Base-by-base conservation (phyloP, 2,113 vertebrate genomes). In the Taxidea taxus region DNA sequence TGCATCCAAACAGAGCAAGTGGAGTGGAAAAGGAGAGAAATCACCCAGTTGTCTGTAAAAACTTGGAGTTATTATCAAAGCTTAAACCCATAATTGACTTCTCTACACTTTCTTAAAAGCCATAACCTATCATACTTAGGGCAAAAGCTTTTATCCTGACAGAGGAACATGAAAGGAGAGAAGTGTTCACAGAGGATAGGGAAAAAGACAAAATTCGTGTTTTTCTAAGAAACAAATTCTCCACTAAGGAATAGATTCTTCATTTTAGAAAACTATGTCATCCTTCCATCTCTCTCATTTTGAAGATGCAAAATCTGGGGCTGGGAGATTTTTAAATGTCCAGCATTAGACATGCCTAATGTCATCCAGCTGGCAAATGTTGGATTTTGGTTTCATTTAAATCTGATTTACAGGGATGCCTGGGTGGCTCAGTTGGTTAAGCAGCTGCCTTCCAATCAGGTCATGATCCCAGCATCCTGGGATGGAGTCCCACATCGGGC, bases 1-100 rank as follows among this genome's bases (percentile, higher is more conserved):
- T 96, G 62, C 87, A 60, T 96, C 95, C n/a, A 96, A 92, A 96
- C 37, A 95, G 75, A 90, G n/a, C 60, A 96, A 97, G 92, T 75
- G 39, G n/a, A 77, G 90, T 92, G 92, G 92, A 94, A 96, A 96
- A 90, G 80, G 37, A 87, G 64, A 92, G 62, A 97, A 97, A 97
- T 96, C 84, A 80, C 4, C 42, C 85, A 93, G 80, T 81, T 94
- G 62, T 94, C 96, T 85, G 58, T 94, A 94, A 87, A 97, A 96
- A 92, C 62, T 47, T 95, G 51, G 87, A 98, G 90, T 97, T 92
- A 97, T 96, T 96, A 95, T 93, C 87, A 92, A 96, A 96, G 42
- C 64, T 93, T 94, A 96, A 96, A 86, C n/a, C 87, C 74, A 42
- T 95, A 98, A 95, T 95, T 96, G 96, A 97, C 49, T 77, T 90